Evolutionary conservation across 2,113 vertebrate genomes (phyloP), one percentile per base, ranked within the genome.

Genomic region (Helogale parvula): DNA sequence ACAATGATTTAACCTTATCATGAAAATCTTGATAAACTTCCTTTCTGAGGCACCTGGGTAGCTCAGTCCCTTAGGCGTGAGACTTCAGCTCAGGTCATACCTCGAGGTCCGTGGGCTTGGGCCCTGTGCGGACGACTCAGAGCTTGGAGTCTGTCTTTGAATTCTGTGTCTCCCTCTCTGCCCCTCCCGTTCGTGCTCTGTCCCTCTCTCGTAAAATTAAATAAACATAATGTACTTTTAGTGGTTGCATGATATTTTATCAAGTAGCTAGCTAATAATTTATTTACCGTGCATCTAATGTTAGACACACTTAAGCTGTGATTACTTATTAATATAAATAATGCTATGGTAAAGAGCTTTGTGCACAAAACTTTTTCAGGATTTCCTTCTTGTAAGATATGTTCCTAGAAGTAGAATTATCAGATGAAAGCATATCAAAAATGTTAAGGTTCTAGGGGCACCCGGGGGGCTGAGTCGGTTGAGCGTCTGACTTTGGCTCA

Each of bases 1-100:
- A 91, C 41, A 83, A 57, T 47, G 71, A 91, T 52, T 83, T 94
- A 94, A 63, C 65, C 23, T 79, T 80, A 93, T 85, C 93, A 97
- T 41, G 45, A 95, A 69, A 87, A 79, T 69, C 50, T 50, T 92
- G 50, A 88, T 83, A 87, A 95, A 84, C 4, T 85, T 12, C 60
- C 38, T 87, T 95, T 95, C 68, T 47, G 57, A 21, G 57, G 21
- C 17, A 17, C 57, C 57, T 60, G 57, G 21, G 57, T 60, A 21
- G 57, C 7, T 60, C 57, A 60, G 21, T 60, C 57, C 21, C 21
- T 60, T 60, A 60, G 23, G 21, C 57, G 1, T 60, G 7, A 2
- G 21, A 60, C 57, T 60, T 60, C 21, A 3, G 57, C 2, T 60
- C 57, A 60, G 7, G 57, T 60, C 57, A 60, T 60, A 60, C 23